Evolutionary conservation across 1,140 invertebrate genomes (phyloP).

Genomic region (Polyergus mexicanus): DNA sequence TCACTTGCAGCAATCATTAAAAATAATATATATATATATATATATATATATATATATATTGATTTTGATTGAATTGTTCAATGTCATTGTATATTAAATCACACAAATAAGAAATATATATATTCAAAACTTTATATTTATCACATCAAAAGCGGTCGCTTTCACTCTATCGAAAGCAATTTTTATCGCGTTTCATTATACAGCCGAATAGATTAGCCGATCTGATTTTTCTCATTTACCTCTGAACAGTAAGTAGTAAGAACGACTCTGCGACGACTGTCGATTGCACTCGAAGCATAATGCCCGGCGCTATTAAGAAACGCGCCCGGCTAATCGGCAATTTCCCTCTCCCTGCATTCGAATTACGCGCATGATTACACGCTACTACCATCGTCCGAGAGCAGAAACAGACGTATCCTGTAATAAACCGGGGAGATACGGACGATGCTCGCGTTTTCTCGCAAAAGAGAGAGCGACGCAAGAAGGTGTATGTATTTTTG

Average conservation of each 20-base stretch:
- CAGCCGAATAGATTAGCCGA: conserved; percentile 16
- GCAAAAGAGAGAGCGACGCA: conserved; percentile 43
- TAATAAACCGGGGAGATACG: conserved; percentile 70
- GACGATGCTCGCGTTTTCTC: conserved; percentile 49
- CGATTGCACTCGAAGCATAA: conserved; percentile 56
- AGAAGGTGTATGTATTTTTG: conserved; percentile 24
- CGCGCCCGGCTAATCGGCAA: conserved; percentile 76
- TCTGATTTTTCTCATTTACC: conserved; percentile 45
- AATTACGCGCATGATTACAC: conserved; percentile 81
- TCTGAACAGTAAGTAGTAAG: conserved; percentile 5
- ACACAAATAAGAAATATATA: not conserved
- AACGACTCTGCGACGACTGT: conserved; percentile 35
- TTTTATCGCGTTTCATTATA: conserved; percentile 25
- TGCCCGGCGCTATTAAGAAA: conserved; percentile 74
- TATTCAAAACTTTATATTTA: not conserved
- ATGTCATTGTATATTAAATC: not conserved
- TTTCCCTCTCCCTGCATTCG: conserved; percentile 81
- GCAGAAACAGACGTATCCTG: conserved; percentile 81
- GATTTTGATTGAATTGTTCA: not conserved
- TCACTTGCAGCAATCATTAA: not conserved
- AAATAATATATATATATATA: not conserved
- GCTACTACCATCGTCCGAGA: conserved; percentile 67
- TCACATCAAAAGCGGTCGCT: not conserved
- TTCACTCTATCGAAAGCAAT: not conserved
- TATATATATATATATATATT: not conserved